Conservation (phyloP, 2,888 invertebrate species). For the Protodeltote pygarga region DNA sequence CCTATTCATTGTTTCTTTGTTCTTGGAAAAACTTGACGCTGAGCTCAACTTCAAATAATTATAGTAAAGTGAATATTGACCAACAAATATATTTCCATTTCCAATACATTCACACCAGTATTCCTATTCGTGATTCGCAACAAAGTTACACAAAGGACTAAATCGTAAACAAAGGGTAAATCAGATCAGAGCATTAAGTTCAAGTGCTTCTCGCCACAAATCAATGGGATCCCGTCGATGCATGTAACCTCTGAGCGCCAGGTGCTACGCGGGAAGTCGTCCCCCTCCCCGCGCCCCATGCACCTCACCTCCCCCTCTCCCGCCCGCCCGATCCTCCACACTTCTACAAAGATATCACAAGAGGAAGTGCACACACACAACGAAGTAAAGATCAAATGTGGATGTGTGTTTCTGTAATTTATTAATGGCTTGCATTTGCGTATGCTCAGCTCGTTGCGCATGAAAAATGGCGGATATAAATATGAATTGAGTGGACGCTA, state of each 20-base stretch:
- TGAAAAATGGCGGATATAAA: slow-evolving; percentile 80
- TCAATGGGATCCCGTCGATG: slow-evolving; percentile 80
- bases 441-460: slow-evolving; percentile 73
- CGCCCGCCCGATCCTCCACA: slow-evolving; percentile 58
- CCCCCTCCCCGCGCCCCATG: slow-evolving; percentile 48
- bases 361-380: slow-evolving; percentile 69
- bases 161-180: slow-evolving; percentile 66
- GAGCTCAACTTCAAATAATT: slow-evolving; percentile 3
- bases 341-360: slow-evolving; percentile 57
- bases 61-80: slow-evolving; percentile 14
- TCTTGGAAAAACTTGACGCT: slow-evolving; percentile 15
- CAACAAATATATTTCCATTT: slow-evolving; percentile 2
- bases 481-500: slow-evolving; percentile 75
- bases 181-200: slow-evolving; percentile 65
- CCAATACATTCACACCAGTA: slow-evolving; percentile 10
- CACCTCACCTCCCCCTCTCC: slow-evolving; percentile 43
- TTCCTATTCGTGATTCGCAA: slow-evolving; percentile 10
- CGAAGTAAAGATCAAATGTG: slow-evolving; percentile 67
- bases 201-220: slow-evolving; percentile 77
- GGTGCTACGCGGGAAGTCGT: slow-evolving; percentile 84
- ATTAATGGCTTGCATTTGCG: slow-evolving; percentile 82
- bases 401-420: slow-evolving; percentile 80
- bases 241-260: slow-evolving; percentile 81
- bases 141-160: slow-evolving; percentile 6
- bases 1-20: too few species aligned